These are phyloP conservation scores for Trematomus bernacchii DNA, from an alignment of 2,797 vertebrate species.

Conservation along the genomic window DNA sequence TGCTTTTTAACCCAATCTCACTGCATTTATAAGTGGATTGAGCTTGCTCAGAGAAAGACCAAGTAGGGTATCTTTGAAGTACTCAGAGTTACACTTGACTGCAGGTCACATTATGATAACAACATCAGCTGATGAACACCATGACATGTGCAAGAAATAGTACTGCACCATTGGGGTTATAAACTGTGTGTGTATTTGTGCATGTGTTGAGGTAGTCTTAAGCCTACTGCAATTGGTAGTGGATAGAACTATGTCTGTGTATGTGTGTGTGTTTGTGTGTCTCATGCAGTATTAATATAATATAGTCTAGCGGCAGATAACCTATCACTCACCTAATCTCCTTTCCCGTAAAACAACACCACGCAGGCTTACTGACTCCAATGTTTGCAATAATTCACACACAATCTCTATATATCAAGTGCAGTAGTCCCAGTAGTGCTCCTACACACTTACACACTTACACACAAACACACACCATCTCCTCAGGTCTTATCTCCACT, in stretches of 20 bases:
- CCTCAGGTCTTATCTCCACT: conserved; percentile 54
- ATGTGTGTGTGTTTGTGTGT: conserved; percentile 8
- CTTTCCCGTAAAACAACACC: conserved; percentile 47
- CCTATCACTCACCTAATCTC: conserved; percentile 66
- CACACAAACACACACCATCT: conserved; percentile 21
- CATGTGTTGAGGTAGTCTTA: not conserved
- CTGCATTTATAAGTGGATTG: no score
- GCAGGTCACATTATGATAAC: not conserved
- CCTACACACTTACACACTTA: not conserved
- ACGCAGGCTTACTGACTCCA: conserved; percentile 44
- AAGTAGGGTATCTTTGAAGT: not conserved
- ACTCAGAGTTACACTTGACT: not conserved
- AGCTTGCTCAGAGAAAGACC: not conserved
- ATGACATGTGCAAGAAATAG: not conserved
- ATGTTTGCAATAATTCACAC: conserved; percentile 19
- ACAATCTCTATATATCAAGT: conserved; percentile 38
- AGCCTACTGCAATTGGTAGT: not conserved
- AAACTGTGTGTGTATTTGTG: conserved; percentile 1
- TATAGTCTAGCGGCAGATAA: conserved; percentile 59
- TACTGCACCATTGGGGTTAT: not conserved
- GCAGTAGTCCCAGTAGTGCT: not conserved
- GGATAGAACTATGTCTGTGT: not conserved
- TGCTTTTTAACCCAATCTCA: not conserved
- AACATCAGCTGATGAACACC: not conserved
- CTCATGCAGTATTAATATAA: conserved; percentile 60